Evolutionary conservation across 2,113 vertebrate genomes (phyloP).

Genomic region (Artemisiospiza belli): DNA sequence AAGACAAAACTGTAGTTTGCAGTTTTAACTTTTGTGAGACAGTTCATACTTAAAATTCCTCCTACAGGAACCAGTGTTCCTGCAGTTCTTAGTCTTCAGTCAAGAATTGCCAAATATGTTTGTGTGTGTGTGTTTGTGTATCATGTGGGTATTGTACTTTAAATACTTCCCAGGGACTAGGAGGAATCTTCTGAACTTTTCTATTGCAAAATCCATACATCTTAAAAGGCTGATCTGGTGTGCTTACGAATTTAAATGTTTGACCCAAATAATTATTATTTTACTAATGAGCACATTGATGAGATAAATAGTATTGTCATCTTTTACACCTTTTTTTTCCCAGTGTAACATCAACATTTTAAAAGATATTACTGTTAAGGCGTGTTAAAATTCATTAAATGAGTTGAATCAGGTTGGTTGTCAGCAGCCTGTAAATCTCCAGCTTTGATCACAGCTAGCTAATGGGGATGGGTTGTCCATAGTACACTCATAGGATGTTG

Average conservation of each 20-base stretch:
- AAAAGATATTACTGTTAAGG: neutral
- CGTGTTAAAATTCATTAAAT: neutral
- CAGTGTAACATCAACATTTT: neutral
- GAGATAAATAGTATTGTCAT: neutral
- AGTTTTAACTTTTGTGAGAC: neutral
- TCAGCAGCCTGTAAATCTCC: neutral
- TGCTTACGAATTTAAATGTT: neutral
- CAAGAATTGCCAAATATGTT: neutral
- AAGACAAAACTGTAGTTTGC: neutral
- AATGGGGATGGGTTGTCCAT: neutral
- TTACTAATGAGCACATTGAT: neutral
- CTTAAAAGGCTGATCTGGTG: neutral
- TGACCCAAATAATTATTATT: neutral
- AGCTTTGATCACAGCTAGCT: rapidly evolving
- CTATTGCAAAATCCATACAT: neutral
- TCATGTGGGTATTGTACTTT: neutral
- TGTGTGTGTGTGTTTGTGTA: neutral
- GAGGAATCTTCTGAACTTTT: neutral
- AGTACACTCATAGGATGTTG: neutral
- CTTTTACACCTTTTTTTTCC: neutral
- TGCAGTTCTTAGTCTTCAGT: neutral
- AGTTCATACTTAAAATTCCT: neutral
- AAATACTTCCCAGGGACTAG: neutral
- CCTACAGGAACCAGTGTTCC: neutral
- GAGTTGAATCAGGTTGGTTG: neutral